These are phyloP conservation scores for Erinaceus europaeus DNA, from an alignment of 2,113 vertebrate genomes.

Conservation along the genomic window DNA sequence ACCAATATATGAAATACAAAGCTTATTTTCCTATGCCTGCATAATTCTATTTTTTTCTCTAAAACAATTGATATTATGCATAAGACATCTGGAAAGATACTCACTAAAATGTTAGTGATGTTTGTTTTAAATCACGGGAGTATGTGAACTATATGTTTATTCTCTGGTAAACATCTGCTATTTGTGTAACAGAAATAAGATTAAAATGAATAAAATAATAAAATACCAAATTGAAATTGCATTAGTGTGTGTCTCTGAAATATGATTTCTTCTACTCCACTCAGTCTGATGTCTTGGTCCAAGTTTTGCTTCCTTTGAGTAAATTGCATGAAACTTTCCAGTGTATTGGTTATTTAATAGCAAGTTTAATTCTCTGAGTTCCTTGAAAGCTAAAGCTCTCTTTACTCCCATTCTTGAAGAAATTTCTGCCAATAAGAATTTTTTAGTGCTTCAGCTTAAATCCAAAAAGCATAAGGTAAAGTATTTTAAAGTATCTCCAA, in stretches of 20 bases:
- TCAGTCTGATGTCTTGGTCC: not conserved
- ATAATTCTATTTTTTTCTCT: not conserved
- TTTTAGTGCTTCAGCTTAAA: constrained; percentile 1
- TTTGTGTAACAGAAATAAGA: not conserved
- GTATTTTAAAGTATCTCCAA: not conserved
- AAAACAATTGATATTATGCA: not conserved
- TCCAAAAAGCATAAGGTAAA: not conserved
- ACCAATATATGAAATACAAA: not conserved
- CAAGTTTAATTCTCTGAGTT: not conserved
- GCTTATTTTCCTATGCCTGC: not conserved
- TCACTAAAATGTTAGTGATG: not conserved
- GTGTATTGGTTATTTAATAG: not conserved
- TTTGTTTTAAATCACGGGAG: not conserved
- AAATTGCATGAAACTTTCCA: not conserved
- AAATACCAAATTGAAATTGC: not conserved
- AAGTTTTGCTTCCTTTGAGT: not conserved
- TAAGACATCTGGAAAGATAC: not conserved
- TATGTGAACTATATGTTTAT: not conserved
- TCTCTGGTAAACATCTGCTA: not conserved
- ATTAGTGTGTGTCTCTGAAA: not conserved
- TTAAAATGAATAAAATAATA: not conserved
- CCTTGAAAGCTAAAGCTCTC: not conserved
- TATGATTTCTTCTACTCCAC: not conserved
- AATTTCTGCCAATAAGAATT: not conserved
- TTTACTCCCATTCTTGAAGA: not conserved